Conservation (phyloP, 2,888 invertebrate genomes). For the Dyspetes luteomarginatus region DNA sequence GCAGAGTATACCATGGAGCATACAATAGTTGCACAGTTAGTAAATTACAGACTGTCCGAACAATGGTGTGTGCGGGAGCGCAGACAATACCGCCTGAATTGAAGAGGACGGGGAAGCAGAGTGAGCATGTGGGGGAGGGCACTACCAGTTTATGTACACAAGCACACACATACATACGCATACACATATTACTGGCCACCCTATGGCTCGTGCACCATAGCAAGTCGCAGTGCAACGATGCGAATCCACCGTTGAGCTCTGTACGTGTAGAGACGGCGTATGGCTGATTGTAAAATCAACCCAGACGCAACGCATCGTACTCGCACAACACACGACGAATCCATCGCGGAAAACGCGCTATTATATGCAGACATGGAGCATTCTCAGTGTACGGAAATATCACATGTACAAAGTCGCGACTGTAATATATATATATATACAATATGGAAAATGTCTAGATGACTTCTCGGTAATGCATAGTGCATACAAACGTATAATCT, state of each 20-base stretch:
- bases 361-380: slow-evolving; percentile 22
- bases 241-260: slow-evolving; percentile 72
- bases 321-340: slow-evolving; percentile 16
- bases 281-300: slow-evolving; percentile 35
- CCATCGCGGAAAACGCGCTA: slow-evolving; percentile 27
- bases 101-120: slow-evolving; percentile 36
- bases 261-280: slow-evolving; percentile 42
- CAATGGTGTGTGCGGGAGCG: slow-evolving; percentile 68
- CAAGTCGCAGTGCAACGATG: slow-evolving; percentile 67
- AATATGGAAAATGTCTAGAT: not conserved
- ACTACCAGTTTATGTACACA: slow-evolving; percentile 9
- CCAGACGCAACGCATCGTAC: slow-evolving; percentile 11
- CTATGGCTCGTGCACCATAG: slow-evolving; percentile 57
- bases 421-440: no score
- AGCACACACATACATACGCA: slow-evolving; percentile 37
- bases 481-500: not conserved
- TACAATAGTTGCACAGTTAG: slow-evolving; percentile 78
- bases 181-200: slow-evolving; percentile 39
- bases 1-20: slow-evolving; percentile 69
- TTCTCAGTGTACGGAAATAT: slow-evolving; percentile 31
- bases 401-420: no score
- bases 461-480: not conserved
- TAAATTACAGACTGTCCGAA: slow-evolving; percentile 77
- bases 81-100: slow-evolving; percentile 49
- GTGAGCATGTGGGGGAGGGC: slow-evolving; percentile 36